Evolutionary conservation across 2,888 invertebrate species (phyloP).

Genomic region (Laspeyria flexula): DNA sequence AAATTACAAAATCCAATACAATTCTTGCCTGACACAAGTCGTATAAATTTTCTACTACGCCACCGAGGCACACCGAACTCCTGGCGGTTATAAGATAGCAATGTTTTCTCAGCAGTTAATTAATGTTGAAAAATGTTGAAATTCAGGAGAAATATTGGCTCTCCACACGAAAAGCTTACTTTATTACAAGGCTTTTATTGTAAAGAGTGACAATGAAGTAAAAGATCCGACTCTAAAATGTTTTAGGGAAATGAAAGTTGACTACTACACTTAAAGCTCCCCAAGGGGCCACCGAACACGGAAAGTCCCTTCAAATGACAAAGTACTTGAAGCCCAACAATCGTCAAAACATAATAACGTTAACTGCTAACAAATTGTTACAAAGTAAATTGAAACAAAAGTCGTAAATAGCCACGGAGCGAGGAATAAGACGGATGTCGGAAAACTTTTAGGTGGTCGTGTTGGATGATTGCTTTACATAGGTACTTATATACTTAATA

Average conservation of each 20-base stretch:
- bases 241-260: constrained; percentile 30
- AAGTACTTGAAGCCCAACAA: constrained; percentile 38
- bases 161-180: not conserved
- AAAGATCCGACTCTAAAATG: constrained; percentile 4
- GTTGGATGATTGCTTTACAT: not conserved
- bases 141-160: not conserved
- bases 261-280: constrained; percentile 28
- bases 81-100: not conserved
- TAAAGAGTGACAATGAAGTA: constrained; percentile 3
- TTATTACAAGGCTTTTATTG: not conserved
- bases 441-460: constrained; percentile 4
- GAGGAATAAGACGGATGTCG: constrained; percentile 10
- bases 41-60: too few relatives aligned
- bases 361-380: constrained; percentile 53
- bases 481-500: constrained; percentile 2
- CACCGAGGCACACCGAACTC: too few relatives aligned
- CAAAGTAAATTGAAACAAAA: constrained; percentile 47
- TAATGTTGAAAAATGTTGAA: not conserved
- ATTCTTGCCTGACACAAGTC: not conserved
- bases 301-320: constrained; percentile 39
- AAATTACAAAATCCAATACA: too few relatives aligned
- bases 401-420: constrained; percentile 27
- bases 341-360: constrained; percentile 41
- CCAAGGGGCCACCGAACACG: constrained; percentile 23
- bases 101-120: not conserved